Conservation (phyloP, 2,888 invertebrate genomes). For the Lasioglossum malachurum region DNA sequence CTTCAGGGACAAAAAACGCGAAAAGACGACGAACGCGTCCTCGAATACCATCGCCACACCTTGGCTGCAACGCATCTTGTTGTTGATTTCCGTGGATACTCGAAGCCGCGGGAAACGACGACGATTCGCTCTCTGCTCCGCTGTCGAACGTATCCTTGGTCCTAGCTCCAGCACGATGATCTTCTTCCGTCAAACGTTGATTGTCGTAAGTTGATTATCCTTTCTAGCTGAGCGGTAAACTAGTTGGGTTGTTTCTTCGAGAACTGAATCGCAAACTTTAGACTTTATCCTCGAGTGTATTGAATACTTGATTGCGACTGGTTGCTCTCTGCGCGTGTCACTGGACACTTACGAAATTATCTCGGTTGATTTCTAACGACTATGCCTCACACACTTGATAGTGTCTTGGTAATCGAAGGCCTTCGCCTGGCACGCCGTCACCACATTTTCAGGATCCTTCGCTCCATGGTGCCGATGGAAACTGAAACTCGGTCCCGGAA, state of each 20-base stretch:
- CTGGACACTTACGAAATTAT: slow-evolving; percentile 45
- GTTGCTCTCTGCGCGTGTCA: slow-evolving; percentile 39
- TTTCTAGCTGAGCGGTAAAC: neutral
- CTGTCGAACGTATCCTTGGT: slow-evolving; percentile 12
- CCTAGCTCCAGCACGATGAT: neutral
- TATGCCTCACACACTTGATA: slow-evolving; percentile 83
- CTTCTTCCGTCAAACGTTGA: neutral
- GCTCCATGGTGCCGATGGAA: slow-evolving; percentile 78
- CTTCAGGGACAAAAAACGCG: slow-evolving; percentile 83
- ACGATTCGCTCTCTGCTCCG: neutral
- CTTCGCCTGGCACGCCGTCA: slow-evolving; percentile 79
- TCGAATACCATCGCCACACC: slow-evolving; percentile 83
- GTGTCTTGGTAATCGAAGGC: slow-evolving; percentile 81
- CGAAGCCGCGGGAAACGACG: slow-evolving; percentile 27
- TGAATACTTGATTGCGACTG: neutral
- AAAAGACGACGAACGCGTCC: slow-evolving; percentile 83
- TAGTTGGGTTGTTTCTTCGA: neutral
- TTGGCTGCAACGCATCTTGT: slow-evolving; percentile 81
- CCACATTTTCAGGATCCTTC: slow-evolving; percentile 84
- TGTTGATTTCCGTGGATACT: slow-evolving; percentile 35
- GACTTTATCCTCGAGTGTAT: neutral
- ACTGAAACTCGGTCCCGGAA: slow-evolving; percentile 51
- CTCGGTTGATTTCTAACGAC: slow-evolving; percentile 70
- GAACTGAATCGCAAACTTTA: neutral
- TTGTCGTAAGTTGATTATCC: neutral